Conservation (phyloP, 1,140 invertebrate species). For the Drosophila sechellia region DNA sequence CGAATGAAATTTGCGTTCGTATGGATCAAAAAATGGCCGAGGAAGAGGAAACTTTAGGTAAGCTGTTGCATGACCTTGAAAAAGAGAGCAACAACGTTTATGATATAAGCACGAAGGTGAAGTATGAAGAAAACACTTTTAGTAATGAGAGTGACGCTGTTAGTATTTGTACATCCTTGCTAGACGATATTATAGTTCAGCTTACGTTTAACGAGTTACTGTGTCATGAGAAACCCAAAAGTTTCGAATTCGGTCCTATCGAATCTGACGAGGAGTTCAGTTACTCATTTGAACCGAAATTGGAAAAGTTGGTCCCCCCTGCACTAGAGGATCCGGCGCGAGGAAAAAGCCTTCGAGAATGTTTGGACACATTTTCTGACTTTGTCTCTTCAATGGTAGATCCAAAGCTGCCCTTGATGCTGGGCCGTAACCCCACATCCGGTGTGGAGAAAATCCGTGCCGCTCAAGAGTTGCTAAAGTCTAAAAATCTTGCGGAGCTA, state of each 20-base stretch:
- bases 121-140: slow-evolving; percentile 9
- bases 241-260: slow-evolving; percentile 57
- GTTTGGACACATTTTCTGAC: slow-evolving; percentile 48
- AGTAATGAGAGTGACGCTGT: background rate
- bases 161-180: slow-evolving; percentile 27
- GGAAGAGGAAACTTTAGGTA: slow-evolving; percentile 47
- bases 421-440: slow-evolving; percentile 1
- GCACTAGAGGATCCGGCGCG: slow-evolving; percentile 55
- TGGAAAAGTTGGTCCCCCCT: slow-evolving; percentile 28
- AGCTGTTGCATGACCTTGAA: slow-evolving; percentile 64
- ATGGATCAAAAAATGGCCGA: slow-evolving; percentile 46
- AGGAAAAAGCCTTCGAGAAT: slow-evolving; percentile 64
- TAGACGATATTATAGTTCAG: slow-evolving; percentile 53
- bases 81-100: slow-evolving; percentile 41
- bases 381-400: slow-evolving; percentile 38
- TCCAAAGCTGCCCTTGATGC: background rate
- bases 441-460: slow-evolving; percentile 47
- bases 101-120: slow-evolving; percentile 17
- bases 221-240: slow-evolving; percentile 21
- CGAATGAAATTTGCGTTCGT: slow-evolving; percentile 33
- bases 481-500: slow-evolving; percentile 24
- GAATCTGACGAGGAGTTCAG: slow-evolving; percentile 73
- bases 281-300: slow-evolving; percentile 54
- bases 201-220: slow-evolving; percentile 23
- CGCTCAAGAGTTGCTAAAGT: slow-evolving; percentile 47